Evolutionary conservation across 2,113 vertebrate species (phyloP).

Genomic region (Centropus bengalensis): DNA sequence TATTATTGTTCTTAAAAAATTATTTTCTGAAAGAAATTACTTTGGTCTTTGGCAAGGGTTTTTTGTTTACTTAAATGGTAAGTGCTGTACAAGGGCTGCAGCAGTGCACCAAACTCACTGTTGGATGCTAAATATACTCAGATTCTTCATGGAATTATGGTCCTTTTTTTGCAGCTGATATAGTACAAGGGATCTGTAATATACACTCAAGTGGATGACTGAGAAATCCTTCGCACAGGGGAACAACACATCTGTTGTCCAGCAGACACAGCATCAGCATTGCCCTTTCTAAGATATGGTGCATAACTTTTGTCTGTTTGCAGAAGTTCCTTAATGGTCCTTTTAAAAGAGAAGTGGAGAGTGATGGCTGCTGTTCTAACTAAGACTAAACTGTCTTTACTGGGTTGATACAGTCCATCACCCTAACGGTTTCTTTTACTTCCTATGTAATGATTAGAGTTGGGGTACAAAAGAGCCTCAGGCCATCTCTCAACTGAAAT

Average conservation of each 20-base stretch:
- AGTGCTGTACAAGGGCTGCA: neutral
- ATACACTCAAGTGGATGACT: neutral
- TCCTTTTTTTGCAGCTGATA: neutral
- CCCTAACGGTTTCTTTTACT: neutral
- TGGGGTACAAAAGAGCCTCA: neutral
- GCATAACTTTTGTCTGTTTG: neutral
- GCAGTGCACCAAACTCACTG: neutral
- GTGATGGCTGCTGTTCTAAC: neutral
- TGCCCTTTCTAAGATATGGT: neutral
- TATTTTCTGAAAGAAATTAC: neutral
- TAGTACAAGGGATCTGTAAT: neutral
- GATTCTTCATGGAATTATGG: neutral
- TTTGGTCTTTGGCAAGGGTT: neutral
- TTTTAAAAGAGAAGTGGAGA: neutral
- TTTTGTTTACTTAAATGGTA: neutral
- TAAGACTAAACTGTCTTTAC: neutral
- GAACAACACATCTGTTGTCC: neutral
- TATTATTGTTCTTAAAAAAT: neutral
- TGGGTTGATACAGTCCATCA: neutral
- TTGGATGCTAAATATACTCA: neutral
- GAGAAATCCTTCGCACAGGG: neutral
- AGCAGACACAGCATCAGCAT: neutral
- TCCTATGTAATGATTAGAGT: neutral
- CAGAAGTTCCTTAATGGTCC: neutral
- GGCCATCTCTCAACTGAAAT: neutral